These are phyloP conservation scores for Loris lydekkerianus DNA, from an alignment of 2,797 vertebrate genomes.

Conservation along the genomic window DNA sequence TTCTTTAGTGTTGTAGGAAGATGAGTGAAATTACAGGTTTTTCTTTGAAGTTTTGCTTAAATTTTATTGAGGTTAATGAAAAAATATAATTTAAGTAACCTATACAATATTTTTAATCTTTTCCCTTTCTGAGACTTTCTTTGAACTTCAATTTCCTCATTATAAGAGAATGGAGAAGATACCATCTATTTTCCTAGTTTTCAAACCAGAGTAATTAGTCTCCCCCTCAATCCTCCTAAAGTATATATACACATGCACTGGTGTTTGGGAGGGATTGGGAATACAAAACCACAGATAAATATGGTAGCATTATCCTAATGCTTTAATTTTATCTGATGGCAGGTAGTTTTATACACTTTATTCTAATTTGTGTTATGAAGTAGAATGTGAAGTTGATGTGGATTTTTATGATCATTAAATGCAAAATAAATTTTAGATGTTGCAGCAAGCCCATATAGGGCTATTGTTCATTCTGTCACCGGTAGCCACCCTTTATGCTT, in stretches of 20 bases:
- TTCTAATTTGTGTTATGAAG: neutral
- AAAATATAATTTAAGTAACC: neutral
- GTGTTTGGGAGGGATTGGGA: neutral
- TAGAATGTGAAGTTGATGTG: conserved; percentile 13
- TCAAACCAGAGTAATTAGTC: neutral
- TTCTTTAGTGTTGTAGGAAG: neutral
- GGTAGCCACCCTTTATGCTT: neutral
- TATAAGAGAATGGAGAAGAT: neutral
- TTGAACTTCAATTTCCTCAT: neutral
- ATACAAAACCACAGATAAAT: neutral
- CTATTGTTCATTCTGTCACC: neutral
- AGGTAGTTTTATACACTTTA: conserved; percentile 11
- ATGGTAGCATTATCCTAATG: neutral
- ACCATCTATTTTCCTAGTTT: neutral
- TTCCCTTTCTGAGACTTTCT: neutral
- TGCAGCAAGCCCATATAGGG: neutral
- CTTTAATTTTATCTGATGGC: conserved; percentile 28
- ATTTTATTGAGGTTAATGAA: conserved; percentile 38
- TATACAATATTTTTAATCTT: conserved; percentile 31
- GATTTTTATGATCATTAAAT: conserved; percentile 3
- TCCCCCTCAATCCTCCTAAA: neutral
- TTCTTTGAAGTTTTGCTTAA: conserved; percentile 26
- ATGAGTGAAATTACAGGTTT: neutral
- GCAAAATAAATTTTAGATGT: conserved; percentile 21
- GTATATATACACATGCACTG: neutral